Evolutionary conservation across 2,797 vertebrate species (phyloP).

Genomic region (Lepus townsendii): DNA sequence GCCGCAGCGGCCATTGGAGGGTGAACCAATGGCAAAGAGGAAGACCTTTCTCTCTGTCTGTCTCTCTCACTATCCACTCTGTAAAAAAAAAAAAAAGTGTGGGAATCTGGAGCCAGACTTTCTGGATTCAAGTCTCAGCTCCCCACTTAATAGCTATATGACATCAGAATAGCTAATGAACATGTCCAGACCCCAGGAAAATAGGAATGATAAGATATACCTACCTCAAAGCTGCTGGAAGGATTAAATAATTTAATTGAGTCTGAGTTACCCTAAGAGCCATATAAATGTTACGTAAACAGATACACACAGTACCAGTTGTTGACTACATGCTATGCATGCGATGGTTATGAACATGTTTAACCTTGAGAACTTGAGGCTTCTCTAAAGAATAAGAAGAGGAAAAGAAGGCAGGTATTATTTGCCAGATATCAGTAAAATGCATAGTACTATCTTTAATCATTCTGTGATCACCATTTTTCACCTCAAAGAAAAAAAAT

Average conservation of each 20-base stretch:
- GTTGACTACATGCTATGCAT: background rate
- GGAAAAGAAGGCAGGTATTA: background rate
- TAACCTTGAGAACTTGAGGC: background rate
- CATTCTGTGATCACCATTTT: slow-evolving; percentile 17
- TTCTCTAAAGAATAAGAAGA: background rate
- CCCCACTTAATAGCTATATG: background rate
- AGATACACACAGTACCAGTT: background rate
- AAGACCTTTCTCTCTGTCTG: no score
- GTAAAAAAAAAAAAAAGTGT: background rate
- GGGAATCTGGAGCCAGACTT: background rate
- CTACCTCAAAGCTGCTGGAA: background rate
- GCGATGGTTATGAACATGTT: slow-evolving; percentile 10
- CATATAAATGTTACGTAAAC: background rate
- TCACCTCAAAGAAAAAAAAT: background rate
- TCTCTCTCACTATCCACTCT: no score
- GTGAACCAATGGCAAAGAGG: no score
- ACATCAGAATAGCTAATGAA: background rate
- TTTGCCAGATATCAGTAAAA: slow-evolving; percentile 53
- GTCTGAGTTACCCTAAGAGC: background rate
- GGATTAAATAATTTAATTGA: slow-evolving; percentile 24
- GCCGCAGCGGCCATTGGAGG: no score
- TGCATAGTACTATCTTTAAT: background rate
- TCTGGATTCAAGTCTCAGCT: background rate
- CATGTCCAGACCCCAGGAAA: background rate
- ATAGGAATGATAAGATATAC: background rate